A percentile compares a stretch with the other conserved stretches of the same genome.
Conservation (phyloP, 2,888 invertebrate genomes). For the Oscheius sp. region DNA sequence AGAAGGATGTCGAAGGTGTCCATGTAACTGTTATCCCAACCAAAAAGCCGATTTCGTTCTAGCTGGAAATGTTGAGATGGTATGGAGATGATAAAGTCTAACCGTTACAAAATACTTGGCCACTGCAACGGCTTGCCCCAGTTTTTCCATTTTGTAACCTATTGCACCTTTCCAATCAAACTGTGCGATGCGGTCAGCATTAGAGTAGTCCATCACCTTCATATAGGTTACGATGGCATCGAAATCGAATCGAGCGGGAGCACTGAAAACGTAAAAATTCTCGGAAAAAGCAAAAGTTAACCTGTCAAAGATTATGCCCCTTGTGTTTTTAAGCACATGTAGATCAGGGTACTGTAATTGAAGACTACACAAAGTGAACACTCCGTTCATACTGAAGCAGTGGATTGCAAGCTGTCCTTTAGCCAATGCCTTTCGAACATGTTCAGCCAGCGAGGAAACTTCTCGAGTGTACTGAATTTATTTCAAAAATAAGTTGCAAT, state of each 20-base stretch:
- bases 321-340: constrained; percentile 8
- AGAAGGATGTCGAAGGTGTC: constrained; percentile 7
- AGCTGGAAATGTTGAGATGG: not conserved
- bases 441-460: not conserved
- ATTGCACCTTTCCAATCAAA: not conserved
- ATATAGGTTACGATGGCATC: constrained; percentile 10
- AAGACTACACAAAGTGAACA: constrained; percentile 9
- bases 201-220: constrained; percentile 18
- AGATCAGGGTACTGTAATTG: constrained; percentile 24
- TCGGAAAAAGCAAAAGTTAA: not conserved
- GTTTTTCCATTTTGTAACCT: constrained; percentile 2
- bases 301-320: constrained; percentile 33
- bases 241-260: constrained; percentile 1
- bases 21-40: not conserved
- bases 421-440: not conserved
- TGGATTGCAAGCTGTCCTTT: constrained; percentile 18
- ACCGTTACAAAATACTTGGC: not conserved
- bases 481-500: too few species aligned
- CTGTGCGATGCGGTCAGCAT: not conserved
- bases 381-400: constrained; percentile 33
- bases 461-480: constrained; percentile 1
- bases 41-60: not conserved
- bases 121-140: not conserved
- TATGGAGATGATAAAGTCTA: not conserved
- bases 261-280: not conserved